phyloP scores from a whole-genome alignment of 2,113 vertebrate species.

The Gila orcuttii region DNA sequence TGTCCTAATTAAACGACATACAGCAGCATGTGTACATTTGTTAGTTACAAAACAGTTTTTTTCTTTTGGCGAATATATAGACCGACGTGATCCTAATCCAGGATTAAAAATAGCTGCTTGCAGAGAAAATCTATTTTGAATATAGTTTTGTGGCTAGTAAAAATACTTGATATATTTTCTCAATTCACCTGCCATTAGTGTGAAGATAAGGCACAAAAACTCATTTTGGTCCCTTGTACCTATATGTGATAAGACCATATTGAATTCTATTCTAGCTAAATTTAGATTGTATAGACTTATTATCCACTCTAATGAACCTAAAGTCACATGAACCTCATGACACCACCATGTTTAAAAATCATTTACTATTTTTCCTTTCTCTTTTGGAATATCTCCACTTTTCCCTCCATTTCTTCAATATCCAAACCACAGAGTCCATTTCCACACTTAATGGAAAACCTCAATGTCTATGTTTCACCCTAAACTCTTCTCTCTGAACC shows the following conservation, averaged over 20 bases:
- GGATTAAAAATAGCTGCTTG: background rate
- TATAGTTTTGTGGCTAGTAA: background rate
- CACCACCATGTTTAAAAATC: background rate
- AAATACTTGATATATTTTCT: background rate
- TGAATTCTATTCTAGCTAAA: background rate
- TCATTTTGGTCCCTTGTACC: background rate
- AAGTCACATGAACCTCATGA: background rate
- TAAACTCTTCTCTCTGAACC: conserved; percentile 59
- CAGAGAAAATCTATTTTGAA: background rate
- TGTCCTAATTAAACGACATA: conserved; percentile 8
- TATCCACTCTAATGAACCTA: background rate
- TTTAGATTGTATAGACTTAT: background rate
- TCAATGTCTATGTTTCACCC: conserved; percentile 63
- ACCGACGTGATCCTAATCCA: background rate
- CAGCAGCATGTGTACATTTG: background rate
- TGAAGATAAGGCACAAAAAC: background rate
- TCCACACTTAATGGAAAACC: conserved; percentile 61
- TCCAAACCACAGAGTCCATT: conserved; percentile 57
- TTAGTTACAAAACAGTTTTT: background rate
- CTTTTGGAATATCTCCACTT: conserved; percentile 51
- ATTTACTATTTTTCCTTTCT: conserved; percentile 13
- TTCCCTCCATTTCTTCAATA: conserved; percentile 42
- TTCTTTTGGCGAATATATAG: no score
- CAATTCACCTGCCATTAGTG: background rate
- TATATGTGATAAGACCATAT: background rate